Percentiles rank a stretch among this genome's conserved stretches.
Evolutionary conservation across 2,113 vertebrate species (phyloP).

Genomic region (Spheniscus mendiculus): DNA sequence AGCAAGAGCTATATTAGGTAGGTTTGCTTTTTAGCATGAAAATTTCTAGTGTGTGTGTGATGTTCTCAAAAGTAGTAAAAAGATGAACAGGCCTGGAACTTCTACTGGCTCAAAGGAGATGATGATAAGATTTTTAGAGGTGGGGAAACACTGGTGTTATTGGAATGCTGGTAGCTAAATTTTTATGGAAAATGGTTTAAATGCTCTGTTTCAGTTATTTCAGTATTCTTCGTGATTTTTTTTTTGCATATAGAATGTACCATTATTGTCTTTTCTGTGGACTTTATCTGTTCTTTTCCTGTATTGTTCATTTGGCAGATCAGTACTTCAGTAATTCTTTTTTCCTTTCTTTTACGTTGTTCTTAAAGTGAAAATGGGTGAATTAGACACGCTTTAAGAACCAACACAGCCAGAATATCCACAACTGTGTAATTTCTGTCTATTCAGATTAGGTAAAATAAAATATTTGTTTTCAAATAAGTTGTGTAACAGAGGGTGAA

Average conservation of each 20-base stretch:
- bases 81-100: not conserved
- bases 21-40: not conserved
- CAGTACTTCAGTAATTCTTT: not conserved
- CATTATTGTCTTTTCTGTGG: not conserved
- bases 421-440: not conserved
- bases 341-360: not conserved
- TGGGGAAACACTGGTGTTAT: not conserved
- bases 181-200: not conserved
- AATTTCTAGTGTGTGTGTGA: not conserved
- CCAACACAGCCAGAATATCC: not conserved
- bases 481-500: not conserved
- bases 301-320: not conserved
- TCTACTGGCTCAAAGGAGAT: not conserved
- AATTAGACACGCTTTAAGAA: not conserved
- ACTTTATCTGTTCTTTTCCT: not conserved
- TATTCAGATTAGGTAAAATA: not conserved
- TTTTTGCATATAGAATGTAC: not conserved
- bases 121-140: not conserved
- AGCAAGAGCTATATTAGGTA: not conserved
- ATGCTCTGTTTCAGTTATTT: not conserved
- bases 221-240: not conserved
- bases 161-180: not conserved
- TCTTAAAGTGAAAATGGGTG: not conserved
- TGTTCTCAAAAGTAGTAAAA: not conserved
- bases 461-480: slow-evolving; percentile 31